phyloP scores from a whole-genome alignment of 2,113 vertebrate species.

The Silurus glanis region DNA sequence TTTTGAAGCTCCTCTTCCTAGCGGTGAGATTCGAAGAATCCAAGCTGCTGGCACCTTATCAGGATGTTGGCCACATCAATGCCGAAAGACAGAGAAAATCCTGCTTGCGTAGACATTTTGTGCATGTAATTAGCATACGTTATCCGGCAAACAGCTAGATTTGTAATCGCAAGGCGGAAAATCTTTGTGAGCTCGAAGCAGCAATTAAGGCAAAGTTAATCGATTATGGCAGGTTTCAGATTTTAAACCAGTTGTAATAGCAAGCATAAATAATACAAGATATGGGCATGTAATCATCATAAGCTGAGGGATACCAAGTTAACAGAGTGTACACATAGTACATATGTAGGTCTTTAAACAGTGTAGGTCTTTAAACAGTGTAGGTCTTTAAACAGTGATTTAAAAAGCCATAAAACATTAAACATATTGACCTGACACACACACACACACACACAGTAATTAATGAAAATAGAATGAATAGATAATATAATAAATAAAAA shows the following conservation, averaged over 20 bases:
- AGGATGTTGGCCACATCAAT: slow-evolving; percentile 3
- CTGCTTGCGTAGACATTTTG: slow-evolving; percentile 59
- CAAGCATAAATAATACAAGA: slow-evolving; percentile 73
- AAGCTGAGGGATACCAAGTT: slow-evolving; percentile 59
- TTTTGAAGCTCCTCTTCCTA: slow-evolving; percentile 4
- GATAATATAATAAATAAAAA: no score
- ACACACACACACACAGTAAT: no score
- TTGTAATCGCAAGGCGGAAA: slow-evolving; percentile 70
- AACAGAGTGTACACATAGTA: slow-evolving; percentile 57
- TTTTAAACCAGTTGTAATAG: slow-evolving; percentile 73
- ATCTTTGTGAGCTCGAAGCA: slow-evolving; percentile 71
- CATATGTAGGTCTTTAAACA: slow-evolving; percentile 23
- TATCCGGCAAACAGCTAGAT: slow-evolving; percentile 51
- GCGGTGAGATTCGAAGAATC: background rate
- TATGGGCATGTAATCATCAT: slow-evolving; percentile 66
- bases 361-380: no score
- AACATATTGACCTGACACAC: no score
- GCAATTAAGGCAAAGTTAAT: slow-evolving; percentile 76
- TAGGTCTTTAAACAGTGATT: no score
- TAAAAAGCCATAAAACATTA: no score
- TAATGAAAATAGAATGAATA: no score
- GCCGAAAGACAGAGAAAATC: slow-evolving; percentile 52
- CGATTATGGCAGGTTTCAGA: slow-evolving; percentile 74
- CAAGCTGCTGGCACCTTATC: background rate
- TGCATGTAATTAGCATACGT: slow-evolving; percentile 57